Evolutionary conservation across 2,888 invertebrate species (phyloP).

Genomic region (Scaptomyza caliginosa): DNA sequence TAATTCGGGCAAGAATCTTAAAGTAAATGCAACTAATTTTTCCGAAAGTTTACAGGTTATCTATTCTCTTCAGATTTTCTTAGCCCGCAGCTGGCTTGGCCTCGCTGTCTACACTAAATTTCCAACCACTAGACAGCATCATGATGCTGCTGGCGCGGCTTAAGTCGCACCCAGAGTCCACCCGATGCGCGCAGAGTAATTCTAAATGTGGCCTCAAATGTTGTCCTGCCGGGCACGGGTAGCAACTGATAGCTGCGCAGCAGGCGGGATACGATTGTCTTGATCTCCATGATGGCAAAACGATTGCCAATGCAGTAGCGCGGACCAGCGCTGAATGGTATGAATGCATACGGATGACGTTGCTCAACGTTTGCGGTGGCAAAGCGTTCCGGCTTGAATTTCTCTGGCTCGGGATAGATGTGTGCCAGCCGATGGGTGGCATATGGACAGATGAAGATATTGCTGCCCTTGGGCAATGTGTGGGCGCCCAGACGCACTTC

Average conservation of each 20-base stretch:
- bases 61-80: background rate
- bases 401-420: slow-evolving; percentile 86
- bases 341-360: slow-evolving; percentile 86
- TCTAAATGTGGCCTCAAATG: slow-evolving; percentile 85
- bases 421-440: slow-evolving; percentile 86
- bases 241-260: slow-evolving; percentile 85
- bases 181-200: slow-evolving; percentile 86
- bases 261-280: slow-evolving; percentile 85
- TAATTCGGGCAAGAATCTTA: slow-evolving; percentile 7
- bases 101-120: slow-evolving; percentile 22
- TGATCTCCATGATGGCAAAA: slow-evolving; percentile 87
- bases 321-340: slow-evolving; percentile 87
- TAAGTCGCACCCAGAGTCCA: slow-evolving; percentile 86
- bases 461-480: slow-evolving; percentile 85
- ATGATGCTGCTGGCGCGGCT: slow-evolving; percentile 57
- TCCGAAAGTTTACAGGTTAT: background rate
- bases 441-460: slow-evolving; percentile 86
- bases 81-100: slow-evolving; percentile 4
- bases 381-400: slow-evolving; percentile 86
- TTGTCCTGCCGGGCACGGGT: slow-evolving; percentile 85
- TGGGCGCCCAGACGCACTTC: slow-evolving; percentile 84
- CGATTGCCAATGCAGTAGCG: slow-evolving; percentile 86
- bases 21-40: background rate
- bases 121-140: slow-evolving; percentile 6
- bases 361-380: slow-evolving; percentile 84